phyloP scores from a whole-genome alignment of 23 tunicate genomes.

The Oikopleura dioica region DNA sequence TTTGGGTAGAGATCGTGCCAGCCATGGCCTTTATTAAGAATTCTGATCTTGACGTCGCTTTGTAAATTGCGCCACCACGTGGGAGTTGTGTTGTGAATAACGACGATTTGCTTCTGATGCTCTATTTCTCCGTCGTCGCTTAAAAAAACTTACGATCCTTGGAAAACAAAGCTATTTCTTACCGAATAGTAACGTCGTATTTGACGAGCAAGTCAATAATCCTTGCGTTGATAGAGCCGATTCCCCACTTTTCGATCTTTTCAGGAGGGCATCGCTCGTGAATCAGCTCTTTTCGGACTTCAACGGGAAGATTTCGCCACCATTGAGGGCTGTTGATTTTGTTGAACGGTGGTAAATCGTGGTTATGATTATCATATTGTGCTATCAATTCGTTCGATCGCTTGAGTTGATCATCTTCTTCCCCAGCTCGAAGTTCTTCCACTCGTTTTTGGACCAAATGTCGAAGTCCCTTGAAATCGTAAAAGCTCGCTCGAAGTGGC shows the following conservation, averaged over 20 bases:
- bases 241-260: not conserved
- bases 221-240: too few relatives aligned
- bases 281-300: not conserved
- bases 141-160: too few relatives aligned
- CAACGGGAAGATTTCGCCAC: conserved; percentile 8
- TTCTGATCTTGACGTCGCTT: too few relatives aligned
- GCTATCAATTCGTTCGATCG: too few relatives aligned
- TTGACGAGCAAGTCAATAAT: too few relatives aligned
- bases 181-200: too few relatives aligned
- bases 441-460: not conserved
- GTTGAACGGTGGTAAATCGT: conserved; percentile 1
- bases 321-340: not conserved
- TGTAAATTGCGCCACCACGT: too few relatives aligned
- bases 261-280: not conserved
- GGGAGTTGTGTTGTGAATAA: too few relatives aligned
- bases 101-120: too few relatives aligned
- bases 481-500: not conserved
- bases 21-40: conserved; percentile 9
- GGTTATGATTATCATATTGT: too few relatives aligned
- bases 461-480: not conserved
- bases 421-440: not conserved
- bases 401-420: conserved; percentile 13
- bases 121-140: too few relatives aligned
- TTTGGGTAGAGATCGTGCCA: conserved; percentile 7
- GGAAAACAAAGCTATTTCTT: too few relatives aligned